Evolutionary conservation across 2,888 invertebrate species (phyloP).

Genomic region (Onthophagus sagittarius): DNA sequence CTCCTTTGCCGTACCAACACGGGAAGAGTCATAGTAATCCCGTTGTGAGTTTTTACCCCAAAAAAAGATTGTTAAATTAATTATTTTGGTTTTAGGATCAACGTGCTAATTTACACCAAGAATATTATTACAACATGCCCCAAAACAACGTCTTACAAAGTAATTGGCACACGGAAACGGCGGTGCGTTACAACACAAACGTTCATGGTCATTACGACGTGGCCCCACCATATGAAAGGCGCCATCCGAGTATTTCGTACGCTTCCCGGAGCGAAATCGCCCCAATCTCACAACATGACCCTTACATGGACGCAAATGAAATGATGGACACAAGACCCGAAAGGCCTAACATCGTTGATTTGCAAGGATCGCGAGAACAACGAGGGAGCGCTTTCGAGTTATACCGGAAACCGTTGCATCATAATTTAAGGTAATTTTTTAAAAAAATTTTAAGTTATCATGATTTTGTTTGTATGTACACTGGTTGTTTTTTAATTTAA

Average conservation of each 20-base stretch:
- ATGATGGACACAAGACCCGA: slow-evolving; percentile 39
- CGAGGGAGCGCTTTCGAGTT: slow-evolving; percentile 93
- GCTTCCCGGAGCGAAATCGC: slow-evolving; percentile 47
- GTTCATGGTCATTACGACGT: slow-evolving; percentile 45
- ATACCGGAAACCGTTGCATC: slow-evolving; percentile 86
- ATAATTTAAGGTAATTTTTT: slow-evolving; percentile 67
- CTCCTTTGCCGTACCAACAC: slow-evolving; percentile 44
- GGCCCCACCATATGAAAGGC: slow-evolving; percentile 45
- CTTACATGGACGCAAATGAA: slow-evolving; percentile 36
- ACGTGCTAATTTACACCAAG: slow-evolving; percentile 32
- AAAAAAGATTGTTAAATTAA: slow-evolving; percentile 3
- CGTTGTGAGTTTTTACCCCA: slow-evolving; percentile 39
- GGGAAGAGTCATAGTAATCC: slow-evolving; percentile 50
- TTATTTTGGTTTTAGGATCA: neutral
- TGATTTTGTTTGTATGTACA: slow-evolving; percentile 38
- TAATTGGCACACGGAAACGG: slow-evolving; percentile 37
- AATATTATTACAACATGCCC: slow-evolving; percentile 38
- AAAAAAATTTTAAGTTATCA: neutral
- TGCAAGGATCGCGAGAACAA: slow-evolving; percentile 85
- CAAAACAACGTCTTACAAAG: slow-evolving; percentile 30
- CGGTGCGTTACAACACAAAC: slow-evolving; percentile 40
- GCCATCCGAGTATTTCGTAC: slow-evolving; percentile 47
- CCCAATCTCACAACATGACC: slow-evolving; percentile 38
- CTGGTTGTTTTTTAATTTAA: slow-evolving; percentile 35
- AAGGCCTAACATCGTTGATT: slow-evolving; percentile 51